Evolutionary conservation across 2,797 vertebrate species (phyloP), one percentile per base, ranked within the genome.

Genomic region (Pseudocheirus occidentalis): DNA sequence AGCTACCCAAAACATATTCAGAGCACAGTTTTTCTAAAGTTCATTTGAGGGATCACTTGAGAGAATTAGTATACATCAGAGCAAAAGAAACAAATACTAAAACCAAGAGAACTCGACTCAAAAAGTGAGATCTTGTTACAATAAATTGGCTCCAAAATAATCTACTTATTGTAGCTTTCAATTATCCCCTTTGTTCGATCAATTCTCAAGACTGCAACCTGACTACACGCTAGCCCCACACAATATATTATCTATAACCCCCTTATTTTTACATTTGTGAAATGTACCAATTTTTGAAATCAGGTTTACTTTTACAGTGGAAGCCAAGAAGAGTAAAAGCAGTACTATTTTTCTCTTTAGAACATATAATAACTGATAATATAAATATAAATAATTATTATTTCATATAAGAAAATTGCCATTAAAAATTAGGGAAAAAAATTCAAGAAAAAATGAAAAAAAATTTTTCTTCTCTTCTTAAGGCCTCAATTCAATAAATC

Each of bases 391-490:
- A 31, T n/a, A 90, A 54, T 59, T 92, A 94, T 50, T 21, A 89
- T 94, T 89, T 34, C 5, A 62, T 2, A 52, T 87, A 34, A 53
- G 92, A 93, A 95, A 87, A 91, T 11, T 73, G 52, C 56, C 62
- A 90, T 4, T 87, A 92, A 94, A 94, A 92, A 93, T 66, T 18
- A 40, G 92, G 55, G 21, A 58, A 56, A 55, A 57, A 73, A 16
- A 93, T 73, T 14, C 31, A 92, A 55, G 16, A 59, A 91, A 92
- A 62, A 94, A 50, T 91, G 24, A 90, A 90, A 95, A 55, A 91
- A 62, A 54, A 34, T 89, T 55, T 24, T 93, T 34, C 27, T 21
- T 3, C 16, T 56, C 13, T 31, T 0, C 52, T 81, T 21, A 6
- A 95, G 9, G 1, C 90, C 52, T 92, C 55, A 94, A 50, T n/a